Evolutionary conservation across 2,113 vertebrate genomes (phyloP).

Genomic region (Phalacrocorax pelagicus): DNA sequence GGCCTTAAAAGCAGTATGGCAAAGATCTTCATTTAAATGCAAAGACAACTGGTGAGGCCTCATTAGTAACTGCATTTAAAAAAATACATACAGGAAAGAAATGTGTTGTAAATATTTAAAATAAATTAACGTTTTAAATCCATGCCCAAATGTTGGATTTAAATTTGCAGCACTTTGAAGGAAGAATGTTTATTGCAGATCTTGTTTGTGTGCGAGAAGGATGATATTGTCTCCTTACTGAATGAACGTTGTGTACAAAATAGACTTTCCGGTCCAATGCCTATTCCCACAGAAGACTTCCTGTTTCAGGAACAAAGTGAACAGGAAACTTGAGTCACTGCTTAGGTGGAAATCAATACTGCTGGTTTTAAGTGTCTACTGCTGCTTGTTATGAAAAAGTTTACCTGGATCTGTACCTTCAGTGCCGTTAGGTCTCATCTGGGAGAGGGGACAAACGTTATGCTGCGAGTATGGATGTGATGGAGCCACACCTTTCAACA

Average conservation of each 20-base stretch:
- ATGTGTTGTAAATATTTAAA: not conserved
- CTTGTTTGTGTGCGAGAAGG: not conserved
- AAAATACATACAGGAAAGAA: not conserved
- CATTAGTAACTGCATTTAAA: not conserved
- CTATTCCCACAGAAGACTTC: not conserved
- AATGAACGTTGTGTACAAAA: not conserved
- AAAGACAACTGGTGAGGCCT: constrained; percentile 78
- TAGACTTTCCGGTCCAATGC: not conserved
- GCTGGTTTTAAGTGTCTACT: not conserved
- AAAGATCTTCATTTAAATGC: constrained; percentile 80
- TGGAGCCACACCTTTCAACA: not conserved
- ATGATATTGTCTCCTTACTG: not conserved
- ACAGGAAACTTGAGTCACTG: not conserved
- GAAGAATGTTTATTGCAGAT: not conserved
- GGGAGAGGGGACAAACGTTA: not conserved
- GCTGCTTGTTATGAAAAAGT: not conserved
- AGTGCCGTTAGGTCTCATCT: not conserved
- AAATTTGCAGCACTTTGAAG: not conserved
- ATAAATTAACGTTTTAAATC: not conserved
- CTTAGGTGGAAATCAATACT: not conserved
- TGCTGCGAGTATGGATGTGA: not conserved
- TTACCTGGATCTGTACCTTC: not conserved
- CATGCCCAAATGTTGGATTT: not conserved
- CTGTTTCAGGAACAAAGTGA: not conserved
- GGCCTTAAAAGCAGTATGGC: constrained; percentile 77